phyloP scores from a whole-genome alignment of 2,113 vertebrate species.

The Caracal caracal region DNA sequence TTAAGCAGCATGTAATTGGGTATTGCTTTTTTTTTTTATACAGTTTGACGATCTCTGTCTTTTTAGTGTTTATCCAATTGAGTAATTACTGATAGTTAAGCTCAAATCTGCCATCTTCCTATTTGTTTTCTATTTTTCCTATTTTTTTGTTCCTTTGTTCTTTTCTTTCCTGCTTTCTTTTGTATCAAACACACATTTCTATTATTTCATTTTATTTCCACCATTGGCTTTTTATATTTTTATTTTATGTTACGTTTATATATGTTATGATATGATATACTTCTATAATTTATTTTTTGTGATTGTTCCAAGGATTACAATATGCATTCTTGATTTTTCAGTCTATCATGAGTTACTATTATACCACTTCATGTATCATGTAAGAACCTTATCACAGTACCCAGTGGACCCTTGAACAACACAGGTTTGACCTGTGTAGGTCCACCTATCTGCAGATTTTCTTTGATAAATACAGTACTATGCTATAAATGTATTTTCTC shows the following conservation, averaged over 20 bases:
- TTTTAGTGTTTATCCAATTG: not conserved
- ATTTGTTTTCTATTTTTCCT: not conserved
- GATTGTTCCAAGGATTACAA: not conserved
- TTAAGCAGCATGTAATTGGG: no score
- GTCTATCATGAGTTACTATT: not conserved
- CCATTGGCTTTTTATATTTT: not conserved
- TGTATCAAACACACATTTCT: not conserved
- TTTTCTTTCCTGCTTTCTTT: not conserved
- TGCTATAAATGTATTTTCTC: not conserved
- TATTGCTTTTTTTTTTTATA: no score
- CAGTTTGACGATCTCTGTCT: not conserved
- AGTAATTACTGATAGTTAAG: not conserved
- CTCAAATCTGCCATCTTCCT: not conserved
- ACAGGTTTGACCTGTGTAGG: not conserved
- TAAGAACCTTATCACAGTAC: not conserved
- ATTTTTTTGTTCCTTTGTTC: not conserved
- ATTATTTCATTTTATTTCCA: not conserved
- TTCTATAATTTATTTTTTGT: constrained; percentile 19
- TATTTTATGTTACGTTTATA: not conserved
- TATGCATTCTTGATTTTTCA: not conserved
- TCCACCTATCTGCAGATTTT: not conserved
- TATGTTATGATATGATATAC: not conserved
- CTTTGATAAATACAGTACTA: not conserved
- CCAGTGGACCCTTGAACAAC: not conserved
- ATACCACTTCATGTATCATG: not conserved